Conservation (phyloP, 2,797 vertebrate genomes). For the Taenioides sp. region DNA sequence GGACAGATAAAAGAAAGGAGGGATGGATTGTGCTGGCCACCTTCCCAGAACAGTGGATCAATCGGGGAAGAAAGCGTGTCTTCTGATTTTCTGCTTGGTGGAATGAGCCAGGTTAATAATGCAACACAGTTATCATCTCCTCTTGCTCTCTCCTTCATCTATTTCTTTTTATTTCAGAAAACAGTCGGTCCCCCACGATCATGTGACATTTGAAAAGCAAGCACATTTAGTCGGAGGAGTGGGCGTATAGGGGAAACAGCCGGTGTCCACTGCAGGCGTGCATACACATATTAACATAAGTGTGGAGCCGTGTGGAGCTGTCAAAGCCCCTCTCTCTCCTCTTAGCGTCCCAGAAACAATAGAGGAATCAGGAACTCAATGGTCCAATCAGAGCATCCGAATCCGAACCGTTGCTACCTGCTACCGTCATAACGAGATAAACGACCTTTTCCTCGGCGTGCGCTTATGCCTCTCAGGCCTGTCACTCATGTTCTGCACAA, state of each 20-base stretch:
- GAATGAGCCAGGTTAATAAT: constrained; percentile 66
- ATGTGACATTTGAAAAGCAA: constrained; percentile 70
- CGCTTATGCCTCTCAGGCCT: constrained; percentile 55
- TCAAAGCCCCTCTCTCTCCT: constrained; percentile 38
- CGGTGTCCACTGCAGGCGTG: constrained; percentile 34
- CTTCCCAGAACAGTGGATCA: constrained; percentile 61
- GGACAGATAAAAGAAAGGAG: constrained; percentile 35
- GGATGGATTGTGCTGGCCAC: constrained; percentile 59
- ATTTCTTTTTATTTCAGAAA: constrained; percentile 41
- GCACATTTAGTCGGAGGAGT: constrained; percentile 53
- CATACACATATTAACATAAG: constrained; percentile 14
- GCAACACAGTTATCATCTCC: constrained; percentile 63
- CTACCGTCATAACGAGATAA: constrained; percentile 50
- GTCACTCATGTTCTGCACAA: constrained; percentile 56
- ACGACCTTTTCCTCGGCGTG: constrained; percentile 50
- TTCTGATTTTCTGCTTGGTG: constrained; percentile 57
- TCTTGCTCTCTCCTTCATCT: constrained; percentile 31
- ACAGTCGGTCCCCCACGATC: constrained; percentile 57
- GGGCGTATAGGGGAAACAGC: constrained; percentile 52
- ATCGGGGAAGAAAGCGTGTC: constrained; percentile 53
- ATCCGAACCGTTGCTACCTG: constrained; percentile 42
- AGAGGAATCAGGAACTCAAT: constrained; percentile 55
- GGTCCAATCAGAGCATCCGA: constrained; percentile 46
- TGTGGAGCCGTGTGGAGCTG: constrained; percentile 27
- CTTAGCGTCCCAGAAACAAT: constrained; percentile 47